Percentiles rank a stretch among this genome's conserved stretches.
Evolutionary conservation across 35 echinoderm and acorn worm species (phyloP).

Genomic region (Nesometra sesokonis): DNA sequence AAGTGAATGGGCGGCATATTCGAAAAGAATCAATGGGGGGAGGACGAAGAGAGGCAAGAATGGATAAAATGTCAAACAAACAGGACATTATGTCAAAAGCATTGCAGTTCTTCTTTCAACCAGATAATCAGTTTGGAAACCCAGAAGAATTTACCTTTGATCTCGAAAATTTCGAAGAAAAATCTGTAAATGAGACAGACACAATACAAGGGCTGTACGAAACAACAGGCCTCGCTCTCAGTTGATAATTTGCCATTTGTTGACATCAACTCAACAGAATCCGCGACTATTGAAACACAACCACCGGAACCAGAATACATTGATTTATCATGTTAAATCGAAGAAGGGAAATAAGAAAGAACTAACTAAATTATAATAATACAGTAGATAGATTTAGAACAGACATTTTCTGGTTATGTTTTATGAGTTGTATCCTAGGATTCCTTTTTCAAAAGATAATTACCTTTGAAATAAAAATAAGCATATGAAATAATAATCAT

Average conservation of each 20-base stretch:
- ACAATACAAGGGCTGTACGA: not conserved
- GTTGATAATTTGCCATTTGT: not conserved
- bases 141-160: not conserved
- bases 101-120: not conserved
- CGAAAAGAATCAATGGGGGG: not conserved
- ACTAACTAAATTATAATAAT: no score
- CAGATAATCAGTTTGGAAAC: not conserved
- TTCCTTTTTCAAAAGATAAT: no score
- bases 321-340: no score
- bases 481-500: no score
- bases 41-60: not conserved
- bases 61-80: not conserved
- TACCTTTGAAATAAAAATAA: no score
- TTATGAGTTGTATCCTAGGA: no score
- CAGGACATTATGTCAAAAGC: not conserved
- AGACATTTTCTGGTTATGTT: no score
- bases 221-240: not conserved
- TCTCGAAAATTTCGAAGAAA: not conserved
- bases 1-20: not conserved
- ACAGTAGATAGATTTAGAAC: no score
- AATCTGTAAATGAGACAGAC: not conserved
- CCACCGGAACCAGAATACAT: no score
- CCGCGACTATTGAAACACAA: no score
- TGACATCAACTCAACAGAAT: no score
- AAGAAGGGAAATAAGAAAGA: no score